A percentile compares a stretch with the other conserved stretches of the same genome.
Evolutionary conservation across 2,113 vertebrate genomes (phyloP).

Genomic region (Addax nasomaculatus): DNA sequence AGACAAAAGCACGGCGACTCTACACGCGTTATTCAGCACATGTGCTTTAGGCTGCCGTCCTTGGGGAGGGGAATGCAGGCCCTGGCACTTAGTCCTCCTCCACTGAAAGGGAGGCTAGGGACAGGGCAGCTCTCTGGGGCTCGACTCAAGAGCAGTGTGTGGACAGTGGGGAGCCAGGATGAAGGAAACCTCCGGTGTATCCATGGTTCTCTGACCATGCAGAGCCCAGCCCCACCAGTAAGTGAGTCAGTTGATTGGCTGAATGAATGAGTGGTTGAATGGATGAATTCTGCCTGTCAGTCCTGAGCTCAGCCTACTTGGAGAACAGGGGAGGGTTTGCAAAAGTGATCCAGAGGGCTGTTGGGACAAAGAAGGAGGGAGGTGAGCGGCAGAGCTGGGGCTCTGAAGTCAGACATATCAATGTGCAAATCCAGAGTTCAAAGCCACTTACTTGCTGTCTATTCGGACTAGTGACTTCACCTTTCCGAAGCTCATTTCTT

Average conservation of each 20-base stretch:
- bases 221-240: not conserved
- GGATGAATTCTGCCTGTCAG: not conserved
- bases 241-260: not conserved
- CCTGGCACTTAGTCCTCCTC: not conserved
- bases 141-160: not conserved
- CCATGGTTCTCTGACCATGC: not conserved
- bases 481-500: not conserved
- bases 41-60: not conserved
- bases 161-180: not conserved
- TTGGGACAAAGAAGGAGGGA: not conserved
- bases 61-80: not conserved
- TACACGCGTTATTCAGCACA: rapidly evolving
- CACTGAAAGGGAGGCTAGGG: too few relatives aligned
- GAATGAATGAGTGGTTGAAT: not conserved
- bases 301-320: not conserved
- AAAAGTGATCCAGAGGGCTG: not conserved
- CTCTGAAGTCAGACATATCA: not conserved
- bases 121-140: not conserved
- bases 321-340: not conserved
- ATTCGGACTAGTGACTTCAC: not conserved
- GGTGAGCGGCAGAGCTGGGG: not conserved
- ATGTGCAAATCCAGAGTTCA: not conserved
- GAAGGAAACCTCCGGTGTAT: not conserved
- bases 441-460: not conserved
- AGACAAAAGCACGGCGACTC: not conserved